phyloP scores from a whole-genome alignment of 2,888 invertebrate species.

The Andrena camellia region DNA sequence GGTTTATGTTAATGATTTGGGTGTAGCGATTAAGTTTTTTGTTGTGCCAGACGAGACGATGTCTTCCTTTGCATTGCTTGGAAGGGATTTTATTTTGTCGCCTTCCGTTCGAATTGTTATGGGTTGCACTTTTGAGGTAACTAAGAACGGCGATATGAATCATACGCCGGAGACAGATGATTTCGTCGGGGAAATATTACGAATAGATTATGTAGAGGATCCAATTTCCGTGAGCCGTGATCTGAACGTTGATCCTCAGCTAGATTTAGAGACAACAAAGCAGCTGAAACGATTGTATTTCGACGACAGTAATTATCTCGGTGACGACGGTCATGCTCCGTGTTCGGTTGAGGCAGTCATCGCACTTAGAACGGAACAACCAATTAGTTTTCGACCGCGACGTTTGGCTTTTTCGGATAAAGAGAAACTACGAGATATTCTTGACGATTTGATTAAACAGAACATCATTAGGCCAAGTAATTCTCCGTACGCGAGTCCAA shows the following conservation, averaged over 20 bases:
- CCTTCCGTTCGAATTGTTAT: not conserved
- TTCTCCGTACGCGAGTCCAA: slow-evolving; percentile 14
- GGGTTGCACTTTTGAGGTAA: not conserved
- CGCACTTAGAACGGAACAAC: slow-evolving; percentile 3
- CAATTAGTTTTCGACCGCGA: slow-evolving; percentile 5
- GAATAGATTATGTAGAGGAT: not conserved
- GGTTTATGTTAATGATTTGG: not conserved
- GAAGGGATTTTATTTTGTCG: slow-evolving; percentile 19
- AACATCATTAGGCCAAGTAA: slow-evolving; percentile 25
- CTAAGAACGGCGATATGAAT: too few species aligned
- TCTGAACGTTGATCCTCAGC: not conserved
- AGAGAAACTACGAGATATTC: not conserved
- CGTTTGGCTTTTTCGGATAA: not conserved
- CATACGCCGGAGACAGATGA: too few species aligned
- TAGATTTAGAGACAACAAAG: not conserved
- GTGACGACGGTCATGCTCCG: not conserved
- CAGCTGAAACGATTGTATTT: not conserved
- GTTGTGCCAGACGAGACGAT: slow-evolving; percentile 11
- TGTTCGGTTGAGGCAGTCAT: not conserved
- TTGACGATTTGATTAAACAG: not conserved
- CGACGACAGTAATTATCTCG: not conserved
- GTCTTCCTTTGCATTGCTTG: not conserved
- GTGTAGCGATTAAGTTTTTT: slow-evolving; percentile 3
- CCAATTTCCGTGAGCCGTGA: not conserved
- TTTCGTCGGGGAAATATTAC: not conserved